Conservation (phyloP, 2,888 invertebrate species). For the Macrophya alboannulata region DNA sequence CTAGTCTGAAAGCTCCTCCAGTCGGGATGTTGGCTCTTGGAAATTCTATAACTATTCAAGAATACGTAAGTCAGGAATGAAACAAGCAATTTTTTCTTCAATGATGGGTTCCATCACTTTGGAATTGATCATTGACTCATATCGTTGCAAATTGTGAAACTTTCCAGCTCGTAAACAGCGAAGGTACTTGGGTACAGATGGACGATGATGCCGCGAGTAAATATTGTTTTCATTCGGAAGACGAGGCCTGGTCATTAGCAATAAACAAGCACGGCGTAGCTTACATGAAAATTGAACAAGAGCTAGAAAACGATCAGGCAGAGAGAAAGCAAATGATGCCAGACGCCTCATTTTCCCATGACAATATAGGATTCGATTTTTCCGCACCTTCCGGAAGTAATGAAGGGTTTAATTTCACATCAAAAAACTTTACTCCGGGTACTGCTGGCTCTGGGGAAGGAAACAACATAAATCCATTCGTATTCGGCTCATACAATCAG, state of each 20-base stretch:
- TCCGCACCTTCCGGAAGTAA: slow-evolving; percentile 75
- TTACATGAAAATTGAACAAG: slow-evolving; percentile 84
- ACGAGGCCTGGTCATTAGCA: slow-evolving; percentile 88
- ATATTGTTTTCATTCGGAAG: slow-evolving; percentile 86
- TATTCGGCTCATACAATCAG: slow-evolving; percentile 78
- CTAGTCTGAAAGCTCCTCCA: slow-evolving; percentile 86
- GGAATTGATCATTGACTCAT: neutral
- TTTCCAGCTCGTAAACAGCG: slow-evolving; percentile 81
- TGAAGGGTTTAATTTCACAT: slow-evolving; percentile 73
- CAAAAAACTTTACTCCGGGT: slow-evolving; percentile 70
- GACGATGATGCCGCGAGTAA: slow-evolving; percentile 84
- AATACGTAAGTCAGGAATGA: slow-evolving; percentile 81
- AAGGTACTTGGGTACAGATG: slow-evolving; percentile 86
- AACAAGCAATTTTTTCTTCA: neutral
- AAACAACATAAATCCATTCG: slow-evolving; percentile 78
- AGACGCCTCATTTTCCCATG: slow-evolving; percentile 72
- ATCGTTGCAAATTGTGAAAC: neutral
- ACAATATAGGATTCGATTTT: slow-evolving; percentile 84
- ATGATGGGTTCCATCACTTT: neutral
- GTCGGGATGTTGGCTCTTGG: slow-evolving; percentile 88
- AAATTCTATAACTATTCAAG: slow-evolving; percentile 84
- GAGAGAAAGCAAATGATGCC: slow-evolving; percentile 69
- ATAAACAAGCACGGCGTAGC: slow-evolving; percentile 84
- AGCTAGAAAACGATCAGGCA: slow-evolving; percentile 73
- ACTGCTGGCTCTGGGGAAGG: slow-evolving; percentile 69